Evolutionary conservation across 2,888 invertebrate species (phyloP).

Genomic region (Drosophila mimetica): DNA sequence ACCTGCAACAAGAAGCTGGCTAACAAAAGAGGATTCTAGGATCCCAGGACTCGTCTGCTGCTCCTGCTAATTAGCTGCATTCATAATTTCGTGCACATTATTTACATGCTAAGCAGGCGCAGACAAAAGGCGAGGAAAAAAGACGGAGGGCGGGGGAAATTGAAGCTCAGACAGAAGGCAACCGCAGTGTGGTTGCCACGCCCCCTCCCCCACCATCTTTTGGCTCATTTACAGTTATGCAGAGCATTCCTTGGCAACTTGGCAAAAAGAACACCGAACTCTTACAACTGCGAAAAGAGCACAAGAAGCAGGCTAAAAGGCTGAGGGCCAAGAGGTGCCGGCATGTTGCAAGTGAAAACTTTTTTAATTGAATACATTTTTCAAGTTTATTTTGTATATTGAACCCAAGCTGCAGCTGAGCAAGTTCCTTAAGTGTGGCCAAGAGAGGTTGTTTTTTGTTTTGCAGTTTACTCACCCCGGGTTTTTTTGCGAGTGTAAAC

Average conservation of each 20-base stretch:
- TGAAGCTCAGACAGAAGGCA: slow-evolving; percentile 29
- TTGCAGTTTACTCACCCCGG: neutral
- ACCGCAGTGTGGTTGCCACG: slow-evolving; percentile 42
- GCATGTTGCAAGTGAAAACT: slow-evolving; percentile 69
- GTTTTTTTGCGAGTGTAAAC: slow-evolving; percentile 15
- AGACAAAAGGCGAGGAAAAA: slow-evolving; percentile 32
- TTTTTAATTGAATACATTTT: slow-evolving; percentile 81
- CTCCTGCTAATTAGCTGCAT: slow-evolving; percentile 77
- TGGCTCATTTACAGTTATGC: slow-evolving; percentile 71
- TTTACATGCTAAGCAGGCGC: slow-evolving; percentile 73
- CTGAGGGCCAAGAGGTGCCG: slow-evolving; percentile 16
- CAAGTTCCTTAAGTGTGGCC: slow-evolving; percentile 20
- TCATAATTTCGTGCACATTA: slow-evolving; percentile 78
- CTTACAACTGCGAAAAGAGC: slow-evolving; percentile 60
- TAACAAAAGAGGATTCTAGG: slow-evolving; percentile 23
- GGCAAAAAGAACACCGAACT: slow-evolving; percentile 45
- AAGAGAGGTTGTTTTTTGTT: too few species aligned
- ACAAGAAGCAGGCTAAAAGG: slow-evolving; percentile 26
- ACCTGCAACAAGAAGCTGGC: slow-evolving; percentile 40
- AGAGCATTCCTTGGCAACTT: slow-evolving; percentile 54
- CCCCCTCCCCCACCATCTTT: slow-evolving; percentile 36
- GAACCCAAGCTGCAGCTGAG: slow-evolving; percentile 40
- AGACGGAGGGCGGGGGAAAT: neutral
- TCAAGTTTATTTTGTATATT: slow-evolving; percentile 72
- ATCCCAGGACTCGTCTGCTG: slow-evolving; percentile 25